These are phyloP conservation scores for Cuniculus paca DNA, from an alignment of 2,797 vertebrate species.

Conservation along the genomic window DNA sequence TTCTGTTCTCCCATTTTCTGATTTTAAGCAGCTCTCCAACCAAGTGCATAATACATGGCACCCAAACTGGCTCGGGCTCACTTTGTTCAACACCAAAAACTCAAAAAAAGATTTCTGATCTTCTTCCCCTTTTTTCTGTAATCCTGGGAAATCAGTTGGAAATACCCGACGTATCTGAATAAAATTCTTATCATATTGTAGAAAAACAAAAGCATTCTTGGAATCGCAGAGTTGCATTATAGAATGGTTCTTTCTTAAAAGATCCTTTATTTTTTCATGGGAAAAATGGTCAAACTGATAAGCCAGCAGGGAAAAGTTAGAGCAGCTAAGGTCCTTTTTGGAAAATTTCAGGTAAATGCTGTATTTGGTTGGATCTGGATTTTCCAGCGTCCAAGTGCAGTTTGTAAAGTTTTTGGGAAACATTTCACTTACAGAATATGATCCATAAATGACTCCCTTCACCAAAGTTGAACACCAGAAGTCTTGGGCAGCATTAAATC, in stretches of 20 bases:
- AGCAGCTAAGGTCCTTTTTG: conserved; percentile 99
- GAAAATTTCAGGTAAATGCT: conserved; percentile 99
- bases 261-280: conserved; percentile 99
- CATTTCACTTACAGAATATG: conserved; percentile 99
- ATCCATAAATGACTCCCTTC: conserved; percentile 99
- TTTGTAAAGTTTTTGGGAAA: conserved; percentile 99
- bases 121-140: conserved; percentile 95
- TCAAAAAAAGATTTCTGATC: conserved; percentile 98
- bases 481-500: conserved; percentile 99
- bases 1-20: conserved; percentile 97
- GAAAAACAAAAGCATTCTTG: conserved; percentile 98
- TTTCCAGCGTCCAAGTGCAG: conserved; percentile 99
- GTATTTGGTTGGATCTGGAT: conserved; percentile 99
- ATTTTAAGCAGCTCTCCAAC: conserved; percentile 99
- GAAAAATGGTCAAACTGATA: conserved; percentile 99
- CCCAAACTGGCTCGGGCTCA: conserved; percentile 99
- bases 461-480: conserved; percentile 99
- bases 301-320: conserved; percentile 97
- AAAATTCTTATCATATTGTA: conserved; percentile 99
- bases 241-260: conserved; percentile 98
- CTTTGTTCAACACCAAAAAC: conserved; percentile 99
- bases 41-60: conserved; percentile 99
- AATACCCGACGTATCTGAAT: conserved; percentile 98
- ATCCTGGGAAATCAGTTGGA: conserved; percentile 95
- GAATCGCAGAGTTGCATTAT: conserved; percentile 98